phyloP scores from a whole-genome alignment of 1,140 invertebrate species.

The Zelostemma sp. region DNA sequence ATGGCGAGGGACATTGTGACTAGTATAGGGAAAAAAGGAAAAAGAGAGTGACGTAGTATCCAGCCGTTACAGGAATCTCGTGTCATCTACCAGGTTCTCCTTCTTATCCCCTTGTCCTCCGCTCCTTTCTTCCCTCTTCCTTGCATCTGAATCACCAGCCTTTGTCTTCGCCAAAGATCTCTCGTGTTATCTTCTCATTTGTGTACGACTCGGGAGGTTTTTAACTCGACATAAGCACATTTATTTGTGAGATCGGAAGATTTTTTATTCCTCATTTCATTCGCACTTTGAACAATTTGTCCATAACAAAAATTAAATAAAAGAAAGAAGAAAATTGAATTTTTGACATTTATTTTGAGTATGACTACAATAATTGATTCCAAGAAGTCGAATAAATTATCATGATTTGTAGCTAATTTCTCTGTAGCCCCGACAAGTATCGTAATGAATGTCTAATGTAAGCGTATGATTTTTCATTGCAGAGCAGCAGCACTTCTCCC shows the following conservation, averaged over 20 bases:
- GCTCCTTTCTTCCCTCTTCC: conserved; percentile 18
- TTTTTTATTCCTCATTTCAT: no score
- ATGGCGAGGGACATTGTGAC: conserved; percentile 39
- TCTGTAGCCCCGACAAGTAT: no score
- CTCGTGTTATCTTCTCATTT: conserved; percentile 45
- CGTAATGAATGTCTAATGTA: no score
- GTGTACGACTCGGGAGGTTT: conserved; percentile 26
- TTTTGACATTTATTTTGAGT: no score
- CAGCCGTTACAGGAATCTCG: conserved; percentile 60
- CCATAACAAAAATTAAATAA: not conserved
- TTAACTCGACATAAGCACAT: conserved; percentile 11
- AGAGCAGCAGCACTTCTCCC: conserved; percentile 59
- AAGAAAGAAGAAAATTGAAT: no score
- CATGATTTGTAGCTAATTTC: no score
- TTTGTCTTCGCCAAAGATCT: conserved; percentile 56
- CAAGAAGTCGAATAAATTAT: no score
- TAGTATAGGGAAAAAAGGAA: conserved; percentile 46
- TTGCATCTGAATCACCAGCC: conserved; percentile 55
- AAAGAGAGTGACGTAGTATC: conserved; percentile 61
- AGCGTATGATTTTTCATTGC: conserved; percentile 48
- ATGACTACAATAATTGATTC: no score
- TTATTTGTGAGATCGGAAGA: not conserved
- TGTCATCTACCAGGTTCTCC: conserved; percentile 59
- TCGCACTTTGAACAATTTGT: no score
- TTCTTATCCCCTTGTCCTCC: conserved; percentile 44